These are phyloP conservation scores for Piscicola geometra DNA, from an alignment of 2,888 invertebrate genomes.

Conservation along the genomic window DNA sequence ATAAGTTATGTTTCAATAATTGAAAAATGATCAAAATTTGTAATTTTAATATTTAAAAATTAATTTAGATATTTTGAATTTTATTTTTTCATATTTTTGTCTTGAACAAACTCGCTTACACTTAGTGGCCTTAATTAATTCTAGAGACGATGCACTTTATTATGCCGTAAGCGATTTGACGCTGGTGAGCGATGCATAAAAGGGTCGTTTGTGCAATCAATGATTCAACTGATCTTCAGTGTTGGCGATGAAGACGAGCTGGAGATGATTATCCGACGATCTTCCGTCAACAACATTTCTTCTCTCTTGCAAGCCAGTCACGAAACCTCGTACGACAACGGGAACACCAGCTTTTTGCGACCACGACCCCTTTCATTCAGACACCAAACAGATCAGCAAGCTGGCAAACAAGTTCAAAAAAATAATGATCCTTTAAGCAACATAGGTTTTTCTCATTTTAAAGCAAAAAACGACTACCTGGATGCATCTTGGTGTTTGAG, in stretches of 20 bases:
- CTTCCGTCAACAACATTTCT: conserved; percentile 20
- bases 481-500: background rate
- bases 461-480: background rate
- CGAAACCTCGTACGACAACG: background rate
- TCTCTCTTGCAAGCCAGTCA: background rate
- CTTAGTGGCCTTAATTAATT: background rate
- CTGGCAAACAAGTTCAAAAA: background rate
- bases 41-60: too few relatives aligned
- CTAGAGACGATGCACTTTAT: background rate
- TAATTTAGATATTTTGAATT: too few relatives aligned
- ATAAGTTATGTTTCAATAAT: too few relatives aligned
- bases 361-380: background rate
- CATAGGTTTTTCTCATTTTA: conserved; percentile 9
- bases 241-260: conserved; percentile 19
- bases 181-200: too few relatives aligned
- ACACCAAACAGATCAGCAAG: background rate
- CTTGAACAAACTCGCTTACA: too few relatives aligned
- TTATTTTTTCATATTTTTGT: too few relatives aligned
- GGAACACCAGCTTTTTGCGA: background rate
- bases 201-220: too few relatives aligned
- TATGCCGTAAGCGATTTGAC: background rate
- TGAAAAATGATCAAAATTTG: too few relatives aligned
- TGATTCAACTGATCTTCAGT: too few relatives aligned
- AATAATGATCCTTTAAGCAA: background rate
- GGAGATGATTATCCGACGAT: conserved; percentile 28